phyloP scores from a whole-genome alignment of 2,113 vertebrate genomes.

The Ariopsis seemanni region DNA sequence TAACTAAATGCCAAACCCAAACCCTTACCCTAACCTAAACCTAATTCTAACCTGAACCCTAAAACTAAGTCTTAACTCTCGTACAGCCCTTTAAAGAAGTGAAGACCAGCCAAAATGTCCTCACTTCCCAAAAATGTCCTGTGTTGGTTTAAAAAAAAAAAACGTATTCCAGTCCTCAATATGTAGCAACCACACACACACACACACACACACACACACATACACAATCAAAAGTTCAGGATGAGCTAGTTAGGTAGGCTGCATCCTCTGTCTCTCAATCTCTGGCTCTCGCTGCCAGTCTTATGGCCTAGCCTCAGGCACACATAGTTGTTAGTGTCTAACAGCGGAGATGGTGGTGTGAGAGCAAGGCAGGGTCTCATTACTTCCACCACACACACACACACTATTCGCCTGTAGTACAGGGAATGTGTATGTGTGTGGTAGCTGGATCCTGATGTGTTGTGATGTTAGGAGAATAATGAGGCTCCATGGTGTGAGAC shows the following conservation, averaged over 20 bases:
- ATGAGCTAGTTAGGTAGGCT: conserved; percentile 74
- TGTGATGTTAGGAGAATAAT: conserved; percentile 68
- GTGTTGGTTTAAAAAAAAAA: no score
- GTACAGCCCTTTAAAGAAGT: no score
- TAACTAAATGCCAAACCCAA: no score
- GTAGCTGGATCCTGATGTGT: conserved; percentile 65
- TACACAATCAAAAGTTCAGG: conserved; percentile 64
- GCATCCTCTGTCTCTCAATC: conserved; percentile 53
- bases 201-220: conserved; percentile 35
- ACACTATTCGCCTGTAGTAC: conserved; percentile 30
- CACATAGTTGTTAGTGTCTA: conserved; percentile 67
- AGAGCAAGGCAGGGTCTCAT: conserved; percentile 63
- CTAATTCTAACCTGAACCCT: no score
- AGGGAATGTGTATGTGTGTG: conserved; percentile 56
- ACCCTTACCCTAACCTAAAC: no score
- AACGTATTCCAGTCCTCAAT: no score
- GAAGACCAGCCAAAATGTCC: no score
- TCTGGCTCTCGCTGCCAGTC: conserved; percentile 57
- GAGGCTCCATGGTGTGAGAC: conserved; percentile 65
- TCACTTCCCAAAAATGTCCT: no score
- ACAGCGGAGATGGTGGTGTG: conserved; percentile 60
- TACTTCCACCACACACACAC: conserved; percentile 65
- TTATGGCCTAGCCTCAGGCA: conserved; percentile 67
- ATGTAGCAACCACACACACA: background rate
- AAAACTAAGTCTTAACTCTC: no score